phyloP scores from a whole-genome alignment of 2,797 vertebrate species.

The Coccyzus lansbergi region DNA sequence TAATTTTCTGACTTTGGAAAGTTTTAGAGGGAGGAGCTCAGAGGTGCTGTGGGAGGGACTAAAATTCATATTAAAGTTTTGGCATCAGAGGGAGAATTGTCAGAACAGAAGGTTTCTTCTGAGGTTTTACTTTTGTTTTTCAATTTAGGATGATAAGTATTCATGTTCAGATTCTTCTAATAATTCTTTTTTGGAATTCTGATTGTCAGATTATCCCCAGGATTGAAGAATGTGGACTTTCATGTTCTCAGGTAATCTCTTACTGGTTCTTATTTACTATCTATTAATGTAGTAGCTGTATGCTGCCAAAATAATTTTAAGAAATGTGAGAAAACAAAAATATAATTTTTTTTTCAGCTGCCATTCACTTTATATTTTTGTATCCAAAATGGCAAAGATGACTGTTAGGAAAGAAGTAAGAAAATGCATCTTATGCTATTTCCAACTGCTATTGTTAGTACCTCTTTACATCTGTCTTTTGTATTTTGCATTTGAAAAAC shows the following conservation, averaged over 20 bases:
- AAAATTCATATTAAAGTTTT: constrained; percentile 67
- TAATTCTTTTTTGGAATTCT: constrained; percentile 53
- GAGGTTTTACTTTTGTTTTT: constrained; percentile 5
- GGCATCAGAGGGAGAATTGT: constrained; percentile 39
- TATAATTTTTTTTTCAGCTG: background rate
- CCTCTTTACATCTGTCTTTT: background rate
- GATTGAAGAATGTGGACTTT: constrained; percentile 73
- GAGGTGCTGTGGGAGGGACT: constrained; percentile 65
- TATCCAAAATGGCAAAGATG: background rate
- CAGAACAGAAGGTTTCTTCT: constrained; percentile 57
- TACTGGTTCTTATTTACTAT: constrained; percentile 23
- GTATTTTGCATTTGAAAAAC: background rate
- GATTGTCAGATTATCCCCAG: constrained; percentile 63
- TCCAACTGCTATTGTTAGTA: background rate
- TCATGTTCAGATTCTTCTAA: constrained; percentile 48
- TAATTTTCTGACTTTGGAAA: constrained; percentile 38
- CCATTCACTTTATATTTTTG: background rate
- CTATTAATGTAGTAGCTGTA: background rate
- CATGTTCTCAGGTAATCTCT: constrained; percentile 77
- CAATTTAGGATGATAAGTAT: constrained; percentile 43
- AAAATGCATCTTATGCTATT: background rate
- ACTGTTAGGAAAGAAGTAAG: background rate
- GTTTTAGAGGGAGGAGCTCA: constrained; percentile 58
- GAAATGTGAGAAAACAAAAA: background rate
- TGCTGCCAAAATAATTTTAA: background rate